A percentile compares a stretch with the other conserved stretches of the same genome.
phyloP scores from a whole-genome alignment of 2,888 invertebrate species.

The Drosophila setosimentum region DNA sequence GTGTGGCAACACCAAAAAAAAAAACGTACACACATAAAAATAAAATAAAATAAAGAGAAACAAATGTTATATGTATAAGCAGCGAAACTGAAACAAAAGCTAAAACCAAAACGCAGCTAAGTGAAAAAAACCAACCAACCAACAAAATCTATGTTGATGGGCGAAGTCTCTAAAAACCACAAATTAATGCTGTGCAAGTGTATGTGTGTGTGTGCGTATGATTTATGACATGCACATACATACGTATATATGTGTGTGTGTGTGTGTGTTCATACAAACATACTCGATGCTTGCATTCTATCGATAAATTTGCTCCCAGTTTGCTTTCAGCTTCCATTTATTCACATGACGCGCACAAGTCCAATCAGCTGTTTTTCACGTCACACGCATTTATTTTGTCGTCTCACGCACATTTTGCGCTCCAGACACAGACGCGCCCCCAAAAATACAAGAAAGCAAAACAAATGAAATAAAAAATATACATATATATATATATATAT shows the following conservation, averaged over 20 bases:
- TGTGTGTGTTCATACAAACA: not conserved
- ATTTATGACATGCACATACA: conserved; percentile 18
- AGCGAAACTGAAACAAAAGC: conserved; percentile 45
- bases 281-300: conserved; percentile 23
- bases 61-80: not conserved
- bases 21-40: conserved; percentile 7
- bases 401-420: conserved; percentile 51
- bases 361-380: conserved; percentile 46
- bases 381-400: conserved; percentile 23
- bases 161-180: conserved; percentile 22
- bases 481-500: conserved; percentile 5
- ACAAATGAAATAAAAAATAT: conserved; percentile 11
- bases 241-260: not conserved
- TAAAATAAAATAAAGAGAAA: too few relatives aligned
- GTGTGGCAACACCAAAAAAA: conserved; percentile 24
- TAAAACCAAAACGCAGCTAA: conserved; percentile 49
- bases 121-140: conserved; percentile 32
- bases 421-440: conserved; percentile 56
- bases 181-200: conserved; percentile 2
- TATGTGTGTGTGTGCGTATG: conserved; percentile 3
- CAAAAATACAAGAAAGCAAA: conserved; percentile 25
- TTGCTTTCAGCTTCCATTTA: not conserved
- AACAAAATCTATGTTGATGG: conserved; percentile 25
- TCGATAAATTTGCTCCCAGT: conserved; percentile 10
- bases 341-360: conserved; percentile 4